phyloP scores from a whole-genome alignment of 1,140 invertebrate species.

The Drosophila rhopaloa region DNA sequence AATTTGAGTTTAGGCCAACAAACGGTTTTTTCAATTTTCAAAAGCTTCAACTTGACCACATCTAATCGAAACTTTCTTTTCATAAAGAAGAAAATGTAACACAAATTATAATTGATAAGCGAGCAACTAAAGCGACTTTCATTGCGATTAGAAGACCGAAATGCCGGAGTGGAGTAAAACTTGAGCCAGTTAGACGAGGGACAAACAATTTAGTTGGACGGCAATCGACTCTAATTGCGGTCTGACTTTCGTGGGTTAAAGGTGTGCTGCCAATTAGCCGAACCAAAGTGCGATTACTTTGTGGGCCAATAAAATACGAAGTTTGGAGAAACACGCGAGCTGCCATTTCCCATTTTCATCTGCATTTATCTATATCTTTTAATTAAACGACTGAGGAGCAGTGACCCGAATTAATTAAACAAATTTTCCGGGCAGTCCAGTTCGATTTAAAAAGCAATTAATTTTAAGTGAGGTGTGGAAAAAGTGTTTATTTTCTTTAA shows the following conservation, averaged over 20 bases:
- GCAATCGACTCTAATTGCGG: slow-evolving; percentile 64
- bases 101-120: slow-evolving; percentile 55
- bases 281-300: slow-evolving; percentile 52
- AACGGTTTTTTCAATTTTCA: not conserved
- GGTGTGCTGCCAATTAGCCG: slow-evolving; percentile 67
- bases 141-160: slow-evolving; percentile 58
- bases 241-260: slow-evolving; percentile 53
- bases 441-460: slow-evolving; percentile 23
- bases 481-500: slow-evolving; percentile 35
- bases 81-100: slow-evolving; percentile 14
- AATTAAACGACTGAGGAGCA: slow-evolving; percentile 31
- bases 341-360: slow-evolving; percentile 39
- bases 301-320: slow-evolving; percentile 29
- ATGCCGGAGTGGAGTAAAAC: slow-evolving; percentile 36
- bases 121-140: slow-evolving; percentile 51
- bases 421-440: slow-evolving; percentile 32
- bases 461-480: slow-evolving; percentile 24
- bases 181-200: slow-evolving; percentile 20
- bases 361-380: slow-evolving; percentile 31
- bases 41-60: not conserved
- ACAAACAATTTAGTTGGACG: slow-evolving; percentile 35
- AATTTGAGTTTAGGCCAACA: not conserved
- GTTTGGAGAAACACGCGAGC: slow-evolving; percentile 30
- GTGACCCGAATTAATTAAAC: slow-evolving; percentile 58
- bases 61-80: slow-evolving; percentile 27